Base-by-base conservation (phyloP, 2,888 invertebrate genomes). In the Dioctria rufipes region DNA sequence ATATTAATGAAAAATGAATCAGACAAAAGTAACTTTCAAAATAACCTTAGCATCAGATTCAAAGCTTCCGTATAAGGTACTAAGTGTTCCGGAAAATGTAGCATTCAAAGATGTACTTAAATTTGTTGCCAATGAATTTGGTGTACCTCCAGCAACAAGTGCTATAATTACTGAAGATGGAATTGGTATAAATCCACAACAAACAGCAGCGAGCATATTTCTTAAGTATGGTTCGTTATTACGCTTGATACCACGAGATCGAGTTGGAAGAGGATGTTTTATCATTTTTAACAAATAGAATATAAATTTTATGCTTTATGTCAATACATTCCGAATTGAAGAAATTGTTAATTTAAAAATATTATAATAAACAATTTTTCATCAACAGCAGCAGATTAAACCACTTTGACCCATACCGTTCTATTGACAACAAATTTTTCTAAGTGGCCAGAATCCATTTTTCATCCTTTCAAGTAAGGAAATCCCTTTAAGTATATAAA, bases 111-210 rank as follows among this genome's bases (percentile, higher is more conserved):
- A 98, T 60, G 98, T 98, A 39, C 90, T 98, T 67, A 97, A 98
- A 90, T 98, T 96, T 90, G 98, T 98, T 42, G 98, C 98, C 65
- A 98, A 98, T 90, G 98, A 98, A 92, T 98, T 98, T 89, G 95
- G 96, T 88, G 98, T 98, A 77, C 94, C 96, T 80, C 94, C 98
- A 43, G 96, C 95, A 82, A 98, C 98, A 13, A 97, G 97, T 86
- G 98, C 98, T 40, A 97, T 98, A 86, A 98, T 98, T 85, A 98
- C 98, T 1, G 97, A 98, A 89, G 98, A 98, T 89, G 98, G 98
- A 79, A 95, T 98, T 85, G 98, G 98, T 83, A 98, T 98, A 85
- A 98, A 98, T 90, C 98, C 98, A 13, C 95, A 97, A 86, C 98
- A 98, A 90, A 96, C 95, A 73, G 98, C 98, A 84, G 97, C 97